Conservation (phyloP, 2,888 invertebrate genomes). For the Galeruca laticollis region DNA sequence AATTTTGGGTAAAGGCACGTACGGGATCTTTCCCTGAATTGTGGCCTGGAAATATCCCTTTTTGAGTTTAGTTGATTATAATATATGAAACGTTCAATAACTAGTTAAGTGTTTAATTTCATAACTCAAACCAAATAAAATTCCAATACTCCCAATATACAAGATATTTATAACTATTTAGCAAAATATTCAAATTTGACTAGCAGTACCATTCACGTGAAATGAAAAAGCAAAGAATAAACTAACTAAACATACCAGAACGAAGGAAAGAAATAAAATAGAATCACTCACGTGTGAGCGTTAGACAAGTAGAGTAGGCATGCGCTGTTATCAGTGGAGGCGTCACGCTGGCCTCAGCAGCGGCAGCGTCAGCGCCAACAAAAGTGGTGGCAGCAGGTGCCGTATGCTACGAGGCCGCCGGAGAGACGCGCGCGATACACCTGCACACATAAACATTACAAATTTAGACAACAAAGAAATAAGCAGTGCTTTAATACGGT, state of each 20-base stretch:
- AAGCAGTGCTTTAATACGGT: constrained; percentile 22
- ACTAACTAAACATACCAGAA: not conserved
- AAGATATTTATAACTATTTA: no score
- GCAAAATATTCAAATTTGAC: not conserved
- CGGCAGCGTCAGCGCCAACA: constrained; percentile 58
- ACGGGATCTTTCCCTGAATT: no score
- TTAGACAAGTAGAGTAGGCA: constrained; percentile 48
- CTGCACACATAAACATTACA: constrained; percentile 58
- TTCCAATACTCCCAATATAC: no score
- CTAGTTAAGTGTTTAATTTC: no score
- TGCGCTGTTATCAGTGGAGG: constrained; percentile 46
- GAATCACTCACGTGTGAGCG: constrained; percentile 49
- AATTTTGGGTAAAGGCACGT: no score
- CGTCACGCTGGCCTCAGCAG: constrained; percentile 61
- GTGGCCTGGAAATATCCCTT: no score
- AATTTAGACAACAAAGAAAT: not conserved
- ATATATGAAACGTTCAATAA: no score
- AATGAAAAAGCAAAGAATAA: not conserved
- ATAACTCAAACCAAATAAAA: no score
- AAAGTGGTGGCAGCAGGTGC: constrained; percentile 63
- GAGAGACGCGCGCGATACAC: constrained; percentile 60
- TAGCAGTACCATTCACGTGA: not conserved
- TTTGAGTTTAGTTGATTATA: no score
- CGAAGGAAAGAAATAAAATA: constrained; percentile 44
- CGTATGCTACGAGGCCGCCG: constrained; percentile 48